Conservation (phyloP, 2,888 invertebrate species). For the Rhingia rostrata region DNA sequence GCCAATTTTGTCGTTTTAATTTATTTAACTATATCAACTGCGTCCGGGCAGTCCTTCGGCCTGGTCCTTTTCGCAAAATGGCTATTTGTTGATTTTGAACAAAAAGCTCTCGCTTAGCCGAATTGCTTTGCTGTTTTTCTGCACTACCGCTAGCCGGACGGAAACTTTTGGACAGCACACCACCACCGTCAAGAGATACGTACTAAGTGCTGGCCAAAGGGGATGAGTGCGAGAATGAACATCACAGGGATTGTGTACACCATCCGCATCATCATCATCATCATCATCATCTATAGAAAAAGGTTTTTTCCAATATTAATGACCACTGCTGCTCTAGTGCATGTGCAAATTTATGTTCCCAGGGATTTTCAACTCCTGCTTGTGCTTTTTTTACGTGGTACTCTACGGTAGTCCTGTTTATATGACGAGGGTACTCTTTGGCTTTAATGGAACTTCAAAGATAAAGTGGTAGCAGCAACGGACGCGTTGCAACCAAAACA, state of each 20-base stretch:
- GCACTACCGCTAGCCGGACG: neutral
- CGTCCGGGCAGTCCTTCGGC: neutral
- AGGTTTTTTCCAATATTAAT: conserved; percentile 74
- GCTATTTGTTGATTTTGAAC: conserved; percentile 69
- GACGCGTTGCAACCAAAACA: conserved; percentile 7
- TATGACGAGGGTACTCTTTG: conserved; percentile 58
- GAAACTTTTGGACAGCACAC: neutral
- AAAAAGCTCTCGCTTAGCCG: conserved; percentile 59
- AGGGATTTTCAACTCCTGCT: conserved; percentile 45
- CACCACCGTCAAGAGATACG: neutral
- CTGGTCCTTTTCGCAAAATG: conserved; percentile 10
- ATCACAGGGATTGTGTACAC: conserved; percentile 58
- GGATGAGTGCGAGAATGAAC: conserved; percentile 59
- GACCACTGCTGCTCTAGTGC: conserved; percentile 73
- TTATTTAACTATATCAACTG: conserved; percentile 65
- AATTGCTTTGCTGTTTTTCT: conserved; percentile 26
- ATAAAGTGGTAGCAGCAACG: conserved; percentile 36
- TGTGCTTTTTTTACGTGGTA: conserved; percentile 15
- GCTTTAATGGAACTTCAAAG: conserved; percentile 69
- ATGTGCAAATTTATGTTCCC: conserved; percentile 71
- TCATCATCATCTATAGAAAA: conserved; percentile 60
- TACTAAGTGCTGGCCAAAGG: conserved; percentile 52
- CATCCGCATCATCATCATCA: conserved; percentile 64
- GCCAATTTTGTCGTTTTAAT: conserved; percentile 74
- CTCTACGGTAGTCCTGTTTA: conserved; percentile 28